phyloP scores from a whole-genome alignment of 2,888 invertebrate species.

The Eudemis profundana region DNA sequence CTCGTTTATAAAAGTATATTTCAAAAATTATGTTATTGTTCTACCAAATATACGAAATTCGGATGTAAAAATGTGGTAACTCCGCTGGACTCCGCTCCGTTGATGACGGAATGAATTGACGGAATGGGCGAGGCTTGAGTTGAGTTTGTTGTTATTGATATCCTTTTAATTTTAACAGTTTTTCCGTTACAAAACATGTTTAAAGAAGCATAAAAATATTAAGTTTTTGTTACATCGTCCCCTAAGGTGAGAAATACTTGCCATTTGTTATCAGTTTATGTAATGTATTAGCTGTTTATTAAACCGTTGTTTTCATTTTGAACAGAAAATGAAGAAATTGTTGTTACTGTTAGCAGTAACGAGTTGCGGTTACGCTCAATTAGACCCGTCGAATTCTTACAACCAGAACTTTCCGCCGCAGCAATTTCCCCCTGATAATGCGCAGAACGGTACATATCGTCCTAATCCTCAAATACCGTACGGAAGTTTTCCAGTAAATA shows the following conservation, averaged over 20 bases:
- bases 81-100: conserved; percentile 24
- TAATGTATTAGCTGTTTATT: conserved; percentile 24
- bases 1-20: too few relatives aligned
- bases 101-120: conserved; percentile 45
- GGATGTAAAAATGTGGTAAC: conserved; percentile 1
- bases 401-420: conserved; percentile 71
- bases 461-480: conserved; percentile 73
- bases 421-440: conserved; percentile 59
- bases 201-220: not conserved
- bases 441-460: conserved; percentile 69
- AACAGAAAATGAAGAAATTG: conserved; percentile 67
- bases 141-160: conserved; percentile 54
- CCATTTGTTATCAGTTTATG: conserved; percentile 13
- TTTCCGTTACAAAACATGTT: conserved; percentile 46
- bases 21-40: too few relatives aligned
- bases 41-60: too few relatives aligned
- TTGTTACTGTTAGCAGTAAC: conserved; percentile 65
- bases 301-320: conserved; percentile 50
- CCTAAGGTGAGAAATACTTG: not conserved
- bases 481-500: conserved; percentile 74
- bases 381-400: conserved; percentile 63
- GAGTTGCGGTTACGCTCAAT: conserved; percentile 67
- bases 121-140: conserved; percentile 61
- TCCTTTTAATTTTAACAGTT: conserved; percentile 58
- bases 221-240: not conserved